Conservation (phyloP, 2,888 invertebrate species). For the Mactromeris polynyma region DNA sequence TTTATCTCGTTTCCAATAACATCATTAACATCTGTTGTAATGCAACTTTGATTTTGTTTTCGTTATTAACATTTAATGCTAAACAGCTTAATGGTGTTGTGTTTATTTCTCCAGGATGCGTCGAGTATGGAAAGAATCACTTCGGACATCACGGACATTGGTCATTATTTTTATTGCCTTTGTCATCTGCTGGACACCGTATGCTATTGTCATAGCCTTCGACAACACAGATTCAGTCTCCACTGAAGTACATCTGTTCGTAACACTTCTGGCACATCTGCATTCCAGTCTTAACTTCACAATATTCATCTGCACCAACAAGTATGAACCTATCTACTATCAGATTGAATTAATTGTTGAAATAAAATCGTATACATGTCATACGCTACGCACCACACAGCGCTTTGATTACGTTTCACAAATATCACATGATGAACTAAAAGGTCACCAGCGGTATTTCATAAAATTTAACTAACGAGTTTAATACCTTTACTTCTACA, state of each 20-base stretch:
- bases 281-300: conserved; percentile 81
- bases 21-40: background rate
- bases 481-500: background rate
- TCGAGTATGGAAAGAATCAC: conserved; percentile 77
- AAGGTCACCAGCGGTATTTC: too few relatives aligned
- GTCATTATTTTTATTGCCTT: conserved; percentile 81
- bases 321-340: conserved; percentile 47
- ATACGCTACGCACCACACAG: too few relatives aligned
- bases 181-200: conserved; percentile 83
- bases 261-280: conserved; percentile 82
- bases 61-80: background rate
- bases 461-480: too few relatives aligned
- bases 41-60: background rate
- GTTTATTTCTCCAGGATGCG: conserved; percentile 51
- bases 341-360: too few relatives aligned
- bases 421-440: too few relatives aligned
- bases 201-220: conserved; percentile 79
- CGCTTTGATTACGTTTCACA: too few relatives aligned
- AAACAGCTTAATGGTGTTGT: background rate
- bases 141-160: conserved; percentile 78
- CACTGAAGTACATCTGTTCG: conserved; percentile 78
- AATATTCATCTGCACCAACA: conserved; percentile 79
- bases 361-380: too few relatives aligned
- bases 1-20: too few relatives aligned
- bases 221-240: conserved; percentile 75